These are phyloP conservation scores for Petroica traversi DNA, from an alignment of 2,113 vertebrate genomes.

Conservation along the genomic window DNA sequence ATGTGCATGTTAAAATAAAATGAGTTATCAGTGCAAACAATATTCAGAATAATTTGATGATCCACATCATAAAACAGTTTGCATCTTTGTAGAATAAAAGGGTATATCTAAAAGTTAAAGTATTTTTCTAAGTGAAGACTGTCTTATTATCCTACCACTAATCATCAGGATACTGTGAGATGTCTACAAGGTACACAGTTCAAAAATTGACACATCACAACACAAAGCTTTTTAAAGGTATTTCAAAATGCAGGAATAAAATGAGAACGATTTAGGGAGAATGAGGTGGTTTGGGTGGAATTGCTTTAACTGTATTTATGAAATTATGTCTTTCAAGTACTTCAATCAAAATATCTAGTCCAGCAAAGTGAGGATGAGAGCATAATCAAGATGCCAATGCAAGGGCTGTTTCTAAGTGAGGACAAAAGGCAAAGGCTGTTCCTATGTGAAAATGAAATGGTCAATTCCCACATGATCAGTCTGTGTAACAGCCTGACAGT, in stretches of 20 bases:
- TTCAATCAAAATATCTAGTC: constrained; percentile 41
- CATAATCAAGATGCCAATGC: background rate
- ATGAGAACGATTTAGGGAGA: background rate
- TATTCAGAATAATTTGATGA: background rate
- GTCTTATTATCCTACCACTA: background rate
- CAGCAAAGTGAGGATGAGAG: background rate
- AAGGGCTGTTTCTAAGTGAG: background rate
- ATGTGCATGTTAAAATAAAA: background rate
- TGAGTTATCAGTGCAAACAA: background rate
- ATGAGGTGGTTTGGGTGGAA: background rate
- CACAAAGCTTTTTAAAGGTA: constrained; percentile 15
- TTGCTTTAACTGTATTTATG: constrained; percentile 15
- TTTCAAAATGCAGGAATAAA: constrained; percentile 37
- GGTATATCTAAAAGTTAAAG: background rate
- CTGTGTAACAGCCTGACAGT: background rate
- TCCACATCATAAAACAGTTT: background rate
- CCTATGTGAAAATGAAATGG: background rate
- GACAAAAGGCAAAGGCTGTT: background rate
- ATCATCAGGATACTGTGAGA: background rate
- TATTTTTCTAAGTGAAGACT: background rate
- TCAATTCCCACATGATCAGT: constrained; percentile 20
- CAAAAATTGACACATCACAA: constrained; percentile 13
- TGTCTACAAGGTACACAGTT: background rate
- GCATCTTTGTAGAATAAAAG: background rate
- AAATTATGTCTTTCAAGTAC: constrained; percentile 15